A percentile compares a stretch with the other conserved stretches of the same genome.
phyloP scores from a whole-genome alignment of 2,888 invertebrate genomes.

The Dione juno region DNA sequence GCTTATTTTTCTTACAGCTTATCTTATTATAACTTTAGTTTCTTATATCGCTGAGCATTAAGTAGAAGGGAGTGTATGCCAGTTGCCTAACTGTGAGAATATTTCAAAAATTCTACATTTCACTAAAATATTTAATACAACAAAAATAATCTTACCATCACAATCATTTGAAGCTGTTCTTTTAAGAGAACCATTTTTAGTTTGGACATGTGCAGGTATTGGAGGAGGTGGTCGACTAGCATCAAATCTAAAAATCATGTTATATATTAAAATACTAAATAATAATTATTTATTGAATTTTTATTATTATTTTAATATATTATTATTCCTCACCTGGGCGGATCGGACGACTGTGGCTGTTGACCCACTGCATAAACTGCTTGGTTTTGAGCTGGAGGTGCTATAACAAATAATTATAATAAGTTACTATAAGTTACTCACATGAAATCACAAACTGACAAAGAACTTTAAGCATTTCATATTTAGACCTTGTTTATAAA shows the following conservation, averaged over 20 bases:
- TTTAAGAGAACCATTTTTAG: conserved; percentile 52
- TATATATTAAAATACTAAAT: neutral
- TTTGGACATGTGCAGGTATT: conserved; percentile 47
- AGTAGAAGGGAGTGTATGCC: neutral
- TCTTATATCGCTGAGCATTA: conserved; percentile 46
- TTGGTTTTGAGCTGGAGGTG: neutral
- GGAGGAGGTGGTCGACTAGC: conserved; percentile 67
- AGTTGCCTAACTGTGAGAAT: conserved; percentile 5
- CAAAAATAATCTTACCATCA: conserved; percentile 19
- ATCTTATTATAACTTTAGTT: conserved; percentile 21
- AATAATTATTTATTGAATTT: neutral
- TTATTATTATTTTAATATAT: neutral
- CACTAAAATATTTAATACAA: conserved; percentile 13
- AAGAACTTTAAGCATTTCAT: too few species aligned
- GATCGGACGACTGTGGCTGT: conserved; percentile 5
- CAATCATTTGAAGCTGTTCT: conserved; percentile 45
- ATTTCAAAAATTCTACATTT: conserved; percentile 30
- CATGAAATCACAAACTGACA: too few species aligned
- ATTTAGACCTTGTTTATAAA: too few species aligned
- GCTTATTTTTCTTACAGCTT: conserved; percentile 39
- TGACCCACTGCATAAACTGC: conserved; percentile 17
- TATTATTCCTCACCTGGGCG: conserved; percentile 26
- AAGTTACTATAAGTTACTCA: neutral
- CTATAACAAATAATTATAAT: conserved; percentile 16
- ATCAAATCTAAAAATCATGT: conserved; percentile 59